Percentiles rank a stretch among this genome's conserved stretches.
phyloP scores from a whole-genome alignment of 2,113 vertebrate species.

The Solenodon paradoxus region DNA sequence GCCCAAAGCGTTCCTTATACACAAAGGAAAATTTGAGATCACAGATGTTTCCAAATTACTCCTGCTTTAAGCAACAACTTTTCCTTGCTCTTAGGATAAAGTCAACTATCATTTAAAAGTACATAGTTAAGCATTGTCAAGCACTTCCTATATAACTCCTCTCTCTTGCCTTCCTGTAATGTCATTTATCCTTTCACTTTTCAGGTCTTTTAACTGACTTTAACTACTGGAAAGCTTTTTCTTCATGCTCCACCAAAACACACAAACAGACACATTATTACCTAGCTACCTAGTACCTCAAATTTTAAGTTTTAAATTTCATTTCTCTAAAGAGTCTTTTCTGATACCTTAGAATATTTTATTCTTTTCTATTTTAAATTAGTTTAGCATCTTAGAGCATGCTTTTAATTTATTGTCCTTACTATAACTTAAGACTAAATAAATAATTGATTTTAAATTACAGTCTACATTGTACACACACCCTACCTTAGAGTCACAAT shows the following conservation, averaged over 20 bases:
- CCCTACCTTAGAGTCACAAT: too few relatives aligned
- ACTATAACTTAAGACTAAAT: not conserved
- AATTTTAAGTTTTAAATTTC: not conserved
- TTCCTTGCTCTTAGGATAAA: not conserved
- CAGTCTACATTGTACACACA: not conserved
- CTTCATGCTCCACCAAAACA: not conserved
- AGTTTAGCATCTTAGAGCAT: not conserved
- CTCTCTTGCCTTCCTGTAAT: not conserved
- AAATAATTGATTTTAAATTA: not conserved
- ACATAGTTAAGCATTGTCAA: not conserved
- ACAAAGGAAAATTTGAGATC: not conserved
- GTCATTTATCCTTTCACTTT: fast-evolving
- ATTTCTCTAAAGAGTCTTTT: not conserved
- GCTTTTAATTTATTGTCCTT: not conserved
- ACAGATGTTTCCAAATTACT: not conserved
- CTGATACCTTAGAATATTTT: not conserved
- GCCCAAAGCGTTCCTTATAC: not conserved
- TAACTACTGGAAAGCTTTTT: not conserved
- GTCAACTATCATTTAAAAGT: not conserved
- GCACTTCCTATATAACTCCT: not conserved
- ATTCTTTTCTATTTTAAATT: not conserved
- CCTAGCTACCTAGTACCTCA: not conserved
- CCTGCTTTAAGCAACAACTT: not conserved
- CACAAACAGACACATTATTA: not conserved
- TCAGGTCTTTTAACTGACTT: not conserved